Conservation (phyloP, 2,888 invertebrate species). For the Diarsia mendica region DNA sequence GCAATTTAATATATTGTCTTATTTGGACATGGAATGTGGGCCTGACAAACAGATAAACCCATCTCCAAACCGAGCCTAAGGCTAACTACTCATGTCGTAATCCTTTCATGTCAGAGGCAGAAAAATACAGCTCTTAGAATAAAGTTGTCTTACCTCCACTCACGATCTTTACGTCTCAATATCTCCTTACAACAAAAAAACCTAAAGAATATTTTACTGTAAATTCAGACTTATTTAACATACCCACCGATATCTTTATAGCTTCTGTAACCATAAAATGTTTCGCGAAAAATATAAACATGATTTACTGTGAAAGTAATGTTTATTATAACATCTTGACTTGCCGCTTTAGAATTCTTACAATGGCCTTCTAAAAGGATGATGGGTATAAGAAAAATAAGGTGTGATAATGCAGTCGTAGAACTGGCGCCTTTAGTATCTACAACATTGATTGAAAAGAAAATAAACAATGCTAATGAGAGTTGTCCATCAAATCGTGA, state of each 20-base stretch:
- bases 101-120: constrained; percentile 30
- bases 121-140: constrained; percentile 52
- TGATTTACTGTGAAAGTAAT: constrained; percentile 82
- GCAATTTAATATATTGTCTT: constrained; percentile 54
- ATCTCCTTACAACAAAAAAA: constrained; percentile 62
- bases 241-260: constrained; percentile 78
- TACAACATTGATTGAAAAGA: constrained; percentile 78
- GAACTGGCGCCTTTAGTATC: constrained; percentile 63
- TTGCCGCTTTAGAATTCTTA: constrained; percentile 63
- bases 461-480: constrained; percentile 86
- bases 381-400: constrained; percentile 23
- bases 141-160: constrained; percentile 38
- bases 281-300: constrained; percentile 80
- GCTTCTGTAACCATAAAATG: constrained; percentile 80
- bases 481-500: constrained; percentile 80
- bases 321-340: constrained; percentile 76
- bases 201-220: constrained; percentile 65
- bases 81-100: constrained; percentile 51
- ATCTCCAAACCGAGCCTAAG: constrained; percentile 37
- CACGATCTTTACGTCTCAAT: constrained; percentile 51
- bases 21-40: constrained; percentile 63
- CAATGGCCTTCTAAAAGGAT: constrained; percentile 16
- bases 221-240: constrained; percentile 72
- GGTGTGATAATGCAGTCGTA: constrained; percentile 18
- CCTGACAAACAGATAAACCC: constrained; percentile 59